These are phyloP conservation scores for Galemys pyrenaicus DNA, from an alignment of 2,113 vertebrate species.

Conservation along the genomic window DNA sequence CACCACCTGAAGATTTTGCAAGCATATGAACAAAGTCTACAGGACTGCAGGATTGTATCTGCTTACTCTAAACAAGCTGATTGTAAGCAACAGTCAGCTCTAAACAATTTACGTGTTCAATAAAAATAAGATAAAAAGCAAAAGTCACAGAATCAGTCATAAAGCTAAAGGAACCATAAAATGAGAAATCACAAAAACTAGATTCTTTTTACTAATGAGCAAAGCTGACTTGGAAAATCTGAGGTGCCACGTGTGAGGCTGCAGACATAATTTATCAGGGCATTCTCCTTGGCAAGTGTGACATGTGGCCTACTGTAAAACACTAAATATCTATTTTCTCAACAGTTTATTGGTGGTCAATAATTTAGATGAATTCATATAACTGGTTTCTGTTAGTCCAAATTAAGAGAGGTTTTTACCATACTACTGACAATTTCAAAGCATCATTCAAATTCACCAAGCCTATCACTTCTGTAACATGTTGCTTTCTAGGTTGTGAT, in stretches of 20 bases:
- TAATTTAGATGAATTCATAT: not conserved
- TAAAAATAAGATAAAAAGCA: conserved; percentile 8
- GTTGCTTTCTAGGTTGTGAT: not conserved
- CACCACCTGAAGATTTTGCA: not conserved
- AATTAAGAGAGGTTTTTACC: conserved; percentile 31
- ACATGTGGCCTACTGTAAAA: not conserved
- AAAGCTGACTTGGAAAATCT: conserved; percentile 15
- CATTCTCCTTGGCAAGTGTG: not conserved
- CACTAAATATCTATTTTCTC: not conserved
- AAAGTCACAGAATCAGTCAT: not conserved
- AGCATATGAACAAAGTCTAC: conserved; percentile 31
- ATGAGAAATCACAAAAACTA: not conserved
- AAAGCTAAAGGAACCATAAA: not conserved
- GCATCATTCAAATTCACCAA: not conserved
- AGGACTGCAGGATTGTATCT: not conserved
- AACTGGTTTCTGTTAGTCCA: conserved; percentile 27
- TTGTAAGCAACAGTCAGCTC: not conserved
- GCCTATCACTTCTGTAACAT: not conserved
- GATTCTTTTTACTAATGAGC: not conserved
- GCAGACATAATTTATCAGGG: not conserved
- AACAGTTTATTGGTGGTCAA: conserved; percentile 7
- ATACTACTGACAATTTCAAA: conserved; percentile 14
- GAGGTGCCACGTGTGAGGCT: not conserved
- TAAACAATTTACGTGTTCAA: not conserved
- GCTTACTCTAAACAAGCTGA: not conserved